Evolutionary conservation across 2,888 invertebrate species (phyloP), one percentile per base, ranked within the genome.

Genomic region (Eledona agricola): DNA sequence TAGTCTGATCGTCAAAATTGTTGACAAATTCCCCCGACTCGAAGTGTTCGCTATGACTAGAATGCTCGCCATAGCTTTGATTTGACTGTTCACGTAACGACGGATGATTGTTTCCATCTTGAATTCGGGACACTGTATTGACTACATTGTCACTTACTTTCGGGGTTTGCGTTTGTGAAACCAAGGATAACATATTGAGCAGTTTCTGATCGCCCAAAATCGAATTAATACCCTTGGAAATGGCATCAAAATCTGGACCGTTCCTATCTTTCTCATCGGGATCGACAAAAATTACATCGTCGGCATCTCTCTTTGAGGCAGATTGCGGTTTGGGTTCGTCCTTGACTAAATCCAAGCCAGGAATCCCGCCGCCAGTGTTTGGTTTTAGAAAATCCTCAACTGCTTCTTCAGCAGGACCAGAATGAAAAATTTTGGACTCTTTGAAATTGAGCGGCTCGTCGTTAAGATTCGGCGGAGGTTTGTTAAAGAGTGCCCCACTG

Each of bases 271-370:
- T 15, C 40, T 56, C 22, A 12, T 52, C 31, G 10, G 31, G 42
- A 26, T 43, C 52, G 2, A 50, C 16, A 11, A 55, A 51, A 12
- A 57, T 57, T 4, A 57, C 53, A 22, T 50, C 42, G 22, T 51
- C 49, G 9, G 23, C 57, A 49, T 13, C 46, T 49, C 42, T 57
- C 63, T 67, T 76, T 50, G n/a, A n/a, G n/a, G n/a, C n/a, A n/a
- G n/a, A n/a, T n/a, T 13, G 53, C 47, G 50, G 15, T 25, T 75
- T 75, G 10, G 31, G 17, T 51, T 59, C 68, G 2, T 81, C 81
- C 57, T 78, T 79, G 4, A 87, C 84, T 52, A 89, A 79, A 78
- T 89, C 89, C 49, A 89, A 78, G 0, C 89, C 89, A 4, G 89
- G 89, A 67, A 89, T 89, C 25, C 83, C 85, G 63, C 81, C 83